These are phyloP conservation scores for Nycteola revayana DNA, from an alignment of 2,888 invertebrate genomes.

Conservation along the genomic window DNA sequence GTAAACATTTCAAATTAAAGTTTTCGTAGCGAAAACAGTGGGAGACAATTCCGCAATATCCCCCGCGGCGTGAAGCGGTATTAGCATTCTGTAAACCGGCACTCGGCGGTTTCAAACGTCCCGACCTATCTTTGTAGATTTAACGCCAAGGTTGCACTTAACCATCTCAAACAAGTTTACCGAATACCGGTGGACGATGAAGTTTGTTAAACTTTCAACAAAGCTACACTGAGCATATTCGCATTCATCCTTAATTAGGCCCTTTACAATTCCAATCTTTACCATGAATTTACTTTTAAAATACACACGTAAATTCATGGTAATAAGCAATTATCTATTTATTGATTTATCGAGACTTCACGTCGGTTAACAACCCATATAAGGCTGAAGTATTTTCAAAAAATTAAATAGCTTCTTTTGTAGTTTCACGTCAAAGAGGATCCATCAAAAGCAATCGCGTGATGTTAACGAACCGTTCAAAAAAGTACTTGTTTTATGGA, in stretches of 20 bases:
- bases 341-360: conserved; percentile 27
- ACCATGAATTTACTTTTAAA: conserved; percentile 19
- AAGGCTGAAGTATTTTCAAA: conserved; percentile 14
- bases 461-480: conserved; percentile 25
- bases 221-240: conserved; percentile 3
- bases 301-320: conserved; percentile 16
- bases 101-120: conserved; percentile 23
- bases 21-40: conserved; percentile 32
- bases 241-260: conserved; percentile 13
- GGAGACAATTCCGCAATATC: conserved; percentile 38
- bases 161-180: conserved; percentile 9
- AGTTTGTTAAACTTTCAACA: conserved; percentile 11
- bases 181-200: conserved; percentile 9
- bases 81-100: conserved; percentile 40
- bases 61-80: conserved; percentile 27
- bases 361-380: conserved; percentile 18
- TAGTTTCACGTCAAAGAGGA: conserved; percentile 14
- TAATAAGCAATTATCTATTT: conserved; percentile 25
- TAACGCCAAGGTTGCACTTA: conserved; percentile 5
- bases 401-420: conserved; percentile 24
- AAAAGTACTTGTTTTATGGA: conserved; percentile 28
- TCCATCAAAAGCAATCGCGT: conserved; percentile 13
- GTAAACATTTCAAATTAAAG: conserved; percentile 48
- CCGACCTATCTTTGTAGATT: conserved; percentile 17
- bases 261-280: conserved; percentile 8